These are phyloP conservation scores for Pangasianodon hypophthalmus DNA, from an alignment of 2,113 vertebrate species.

Conservation along the genomic window DNA sequence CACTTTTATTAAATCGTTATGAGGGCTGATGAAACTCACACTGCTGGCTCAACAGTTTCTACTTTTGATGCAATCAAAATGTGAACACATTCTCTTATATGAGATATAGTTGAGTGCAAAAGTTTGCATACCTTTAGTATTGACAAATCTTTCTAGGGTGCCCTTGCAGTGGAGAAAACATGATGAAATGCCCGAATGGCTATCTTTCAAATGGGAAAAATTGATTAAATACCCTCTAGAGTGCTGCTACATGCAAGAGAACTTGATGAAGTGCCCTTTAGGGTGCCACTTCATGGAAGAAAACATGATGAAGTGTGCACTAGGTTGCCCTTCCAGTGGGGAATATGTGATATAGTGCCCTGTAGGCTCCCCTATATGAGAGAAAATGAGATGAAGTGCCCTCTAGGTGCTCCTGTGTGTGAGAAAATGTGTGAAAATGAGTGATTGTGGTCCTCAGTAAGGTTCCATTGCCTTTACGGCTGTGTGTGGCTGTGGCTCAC, in stretches of 20 bases:
- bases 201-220: background rate
- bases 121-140: background rate
- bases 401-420: background rate
- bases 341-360: background rate
- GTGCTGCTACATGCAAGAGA: background rate
- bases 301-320: background rate
- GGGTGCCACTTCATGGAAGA: background rate
- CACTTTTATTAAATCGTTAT: constrained; percentile 52
- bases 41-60: constrained; percentile 41
- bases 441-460: background rate
- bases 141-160: background rate
- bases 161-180: background rate
- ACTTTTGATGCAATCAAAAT: constrained; percentile 19
- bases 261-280: background rate
- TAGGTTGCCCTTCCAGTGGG: background rate
- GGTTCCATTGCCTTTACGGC: background rate
- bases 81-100: background rate
- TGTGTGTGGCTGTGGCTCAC: background rate
- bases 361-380: background rate
- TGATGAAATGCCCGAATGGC: background rate
- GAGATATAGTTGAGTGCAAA: background rate
- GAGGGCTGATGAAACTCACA: constrained; percentile 51
- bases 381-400: background rate
- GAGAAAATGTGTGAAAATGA: background rate
- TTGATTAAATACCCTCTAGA: background rate